These are phyloP conservation scores for Perca flavescens DNA, from an alignment of 2,113 vertebrate genomes.

Conservation along the genomic window DNA sequence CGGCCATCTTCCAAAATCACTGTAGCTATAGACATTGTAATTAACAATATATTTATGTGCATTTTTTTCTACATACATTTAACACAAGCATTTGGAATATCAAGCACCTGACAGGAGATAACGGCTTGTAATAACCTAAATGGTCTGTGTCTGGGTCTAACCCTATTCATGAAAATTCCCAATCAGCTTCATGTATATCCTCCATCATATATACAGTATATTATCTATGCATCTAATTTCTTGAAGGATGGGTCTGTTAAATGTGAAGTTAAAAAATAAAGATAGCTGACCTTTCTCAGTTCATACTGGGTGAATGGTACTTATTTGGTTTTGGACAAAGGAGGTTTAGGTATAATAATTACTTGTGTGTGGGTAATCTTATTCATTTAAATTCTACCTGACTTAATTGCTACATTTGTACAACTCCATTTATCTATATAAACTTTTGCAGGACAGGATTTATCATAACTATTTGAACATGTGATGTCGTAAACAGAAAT, in stretches of 20 bases:
- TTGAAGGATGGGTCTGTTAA: background rate
- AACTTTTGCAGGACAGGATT: background rate
- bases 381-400: background rate
- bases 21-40: background rate
- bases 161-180: background rate
- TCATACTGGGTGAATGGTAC: background rate
- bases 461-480: background rate
- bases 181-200: background rate
- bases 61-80: background rate
- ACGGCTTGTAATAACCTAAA: background rate
- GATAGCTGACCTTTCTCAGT: background rate
- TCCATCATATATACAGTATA: background rate
- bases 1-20: background rate
- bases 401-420: constrained; percentile 9
- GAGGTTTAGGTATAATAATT: background rate
- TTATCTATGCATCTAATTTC: background rate
- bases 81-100: background rate
- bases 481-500: constrained; percentile 28
- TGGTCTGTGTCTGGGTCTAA: no score
- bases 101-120: background rate
- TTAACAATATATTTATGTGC: background rate
- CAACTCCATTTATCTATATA: constrained; percentile 20
- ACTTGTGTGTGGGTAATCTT: background rate
- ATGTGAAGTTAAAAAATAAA: constrained; percentile 22
- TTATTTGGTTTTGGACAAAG: background rate